Evolutionary conservation across 2,888 invertebrate species (phyloP), one percentile per base, ranked within the genome.

Genomic region (Diabrotica balteata): DNA sequence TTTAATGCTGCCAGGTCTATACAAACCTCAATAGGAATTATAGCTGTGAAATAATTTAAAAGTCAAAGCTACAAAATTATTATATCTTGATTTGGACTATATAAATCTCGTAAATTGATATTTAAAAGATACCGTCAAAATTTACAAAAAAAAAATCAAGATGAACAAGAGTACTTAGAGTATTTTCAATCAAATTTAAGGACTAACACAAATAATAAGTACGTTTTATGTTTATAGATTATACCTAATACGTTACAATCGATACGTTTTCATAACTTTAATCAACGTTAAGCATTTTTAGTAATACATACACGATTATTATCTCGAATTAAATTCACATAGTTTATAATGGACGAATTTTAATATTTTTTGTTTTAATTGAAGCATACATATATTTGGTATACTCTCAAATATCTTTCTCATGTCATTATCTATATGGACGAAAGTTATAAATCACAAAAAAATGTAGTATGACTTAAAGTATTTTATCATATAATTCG

Each of bases 311-410:
- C 54, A 45, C 17, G 45, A 7, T 54, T 54, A 54, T 54, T 22
- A 42, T 42, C 53, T 51, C 17, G 17, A 8, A 51, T 51, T 51
- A 51, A 51, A 51, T 51, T 51, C 22, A n/a, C 42, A 32, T 8
- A 17, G 9, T 9, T 57, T 57, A 57, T 11, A 57, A 57, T 57
- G 55, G 55, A 57, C 55, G 55, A 44, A 57, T 45, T 57, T 52
- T 22, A 22, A 22, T 17, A 11, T 11, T 7, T 52, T 52, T 47
- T 47, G 5, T 47, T 47, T 9, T 32, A 32, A 32, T 32, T 32
- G 32, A 32, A 32, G 32, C 32, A 32, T 32, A 32, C 32, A 32
- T 32, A 32, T 32, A 32, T 4, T 32, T 32, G 3, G 5, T 32
- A 32, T 32, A 32, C 32, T 32, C 32, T 57, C 17, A 57, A 57